phyloP scores from a whole-genome alignment of 2,888 invertebrate species.

The Diarsia dahlii region DNA sequence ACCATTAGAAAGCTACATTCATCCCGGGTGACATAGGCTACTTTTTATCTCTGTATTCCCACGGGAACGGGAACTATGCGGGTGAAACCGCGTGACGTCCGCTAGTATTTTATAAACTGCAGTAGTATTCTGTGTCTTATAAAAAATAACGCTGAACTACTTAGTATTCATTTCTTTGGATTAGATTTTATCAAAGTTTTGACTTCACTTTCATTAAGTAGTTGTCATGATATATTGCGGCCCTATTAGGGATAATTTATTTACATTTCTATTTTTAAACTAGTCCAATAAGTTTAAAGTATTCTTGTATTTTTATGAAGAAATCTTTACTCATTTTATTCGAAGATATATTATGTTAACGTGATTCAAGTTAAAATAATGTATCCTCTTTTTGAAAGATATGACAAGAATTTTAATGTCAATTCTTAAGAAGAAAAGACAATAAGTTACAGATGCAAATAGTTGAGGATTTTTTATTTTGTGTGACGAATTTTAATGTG shows the following conservation, averaged over 20 bases:
- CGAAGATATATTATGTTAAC: neutral
- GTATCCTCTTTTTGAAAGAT: slow-evolving; percentile 4
- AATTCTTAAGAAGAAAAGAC: slow-evolving; percentile 12
- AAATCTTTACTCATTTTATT: neutral
- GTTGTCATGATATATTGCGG: slow-evolving; percentile 13
- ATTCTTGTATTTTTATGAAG: neutral
- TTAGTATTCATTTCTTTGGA: slow-evolving; percentile 15
- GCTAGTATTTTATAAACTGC: neutral
- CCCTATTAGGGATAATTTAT: slow-evolving; percentile 15
- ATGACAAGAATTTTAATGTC: slow-evolving; percentile 32
- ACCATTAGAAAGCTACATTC: too few relatives aligned
- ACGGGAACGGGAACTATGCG: too few relatives aligned
- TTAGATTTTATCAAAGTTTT: slow-evolving; percentile 23
- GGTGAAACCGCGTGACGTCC: too few relatives aligned
- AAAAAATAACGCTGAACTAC: neutral
- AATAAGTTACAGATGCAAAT: slow-evolving; percentile 2
- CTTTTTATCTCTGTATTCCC: too few relatives aligned
- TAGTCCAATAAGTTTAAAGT: neutral
- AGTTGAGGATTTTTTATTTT: slow-evolving; percentile 16
- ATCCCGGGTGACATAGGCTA: too few relatives aligned
- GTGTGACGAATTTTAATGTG: slow-evolving; percentile 6
- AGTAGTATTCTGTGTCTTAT: neutral
- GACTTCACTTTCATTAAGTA: slow-evolving; percentile 8
- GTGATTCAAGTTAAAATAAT: slow-evolving; percentile 17
- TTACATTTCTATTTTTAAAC: neutral